Evolutionary conservation across 2,797 vertebrate genomes (phyloP), one percentile per base, ranked within the genome.

Genomic region (Gambelia wislizenii): DNA sequence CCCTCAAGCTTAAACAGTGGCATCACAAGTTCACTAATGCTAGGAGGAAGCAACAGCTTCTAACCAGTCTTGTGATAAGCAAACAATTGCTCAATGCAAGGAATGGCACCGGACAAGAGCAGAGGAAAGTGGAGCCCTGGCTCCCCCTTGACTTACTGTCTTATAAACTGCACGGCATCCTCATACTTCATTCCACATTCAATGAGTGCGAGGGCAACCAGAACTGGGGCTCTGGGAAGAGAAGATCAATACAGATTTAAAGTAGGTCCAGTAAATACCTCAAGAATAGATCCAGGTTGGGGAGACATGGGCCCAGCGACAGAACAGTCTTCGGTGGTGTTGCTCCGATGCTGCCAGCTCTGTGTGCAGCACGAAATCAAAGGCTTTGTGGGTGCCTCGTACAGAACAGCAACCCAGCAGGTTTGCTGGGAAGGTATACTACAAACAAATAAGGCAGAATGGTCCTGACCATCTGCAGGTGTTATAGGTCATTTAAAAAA

Each of bases 181-280:
- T 99, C 99, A 4, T 99, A 99, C 97, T 99, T 99, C 99, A 99
- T 99, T 96, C 99, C 99, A 96, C 96, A 97, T 96, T 99, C 99
- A 95, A 99, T 98, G 96, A 99, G 98, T 95, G 99, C 99, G 92
- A 99, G 98, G 94, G 99, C 99, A 94, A 99, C 99, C 96, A 99
- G 97, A 92, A 99, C 99, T 89, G 99, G 99, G 97, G 99, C 99
- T 97, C 99, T 99, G 94, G 33, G 95, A 96, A 89, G 93, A 90
- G 86, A 89, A 96, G 91, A 92, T 80, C 81, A 83, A 87, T 84
- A 77, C 42, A 88, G 76, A 79, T 86, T 78, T 89, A 79, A 92
- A 33, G 33, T 7, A 20, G 27, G 77, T 7, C 14, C 6, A 83
- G 1, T 0, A 88, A 83, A 84, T 0, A 44, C 16, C 64, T 89